Conservation (phyloP, 2,888 invertebrate species). For the Bugulina stolonifera region DNA sequence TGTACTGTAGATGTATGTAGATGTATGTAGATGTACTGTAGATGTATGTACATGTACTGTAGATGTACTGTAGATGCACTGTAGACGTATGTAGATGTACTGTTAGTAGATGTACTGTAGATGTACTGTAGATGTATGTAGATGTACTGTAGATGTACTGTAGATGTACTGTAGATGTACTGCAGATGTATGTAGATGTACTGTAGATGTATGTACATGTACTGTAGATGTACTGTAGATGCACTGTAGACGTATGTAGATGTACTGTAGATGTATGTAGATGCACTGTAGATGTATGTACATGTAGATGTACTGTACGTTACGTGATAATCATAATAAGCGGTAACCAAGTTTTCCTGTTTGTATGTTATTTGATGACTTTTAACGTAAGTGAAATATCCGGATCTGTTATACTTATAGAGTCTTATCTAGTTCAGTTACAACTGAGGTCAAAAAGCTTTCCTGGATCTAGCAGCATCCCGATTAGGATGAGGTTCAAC, state of each 20-base stretch:
- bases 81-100: neutral
- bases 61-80: neutral
- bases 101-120: neutral
- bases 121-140: neutral
- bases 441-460: too few species aligned
- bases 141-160: neutral
- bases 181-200: neutral
- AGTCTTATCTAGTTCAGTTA: too few species aligned
- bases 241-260: neutral
- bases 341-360: too few species aligned
- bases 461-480: too few species aligned
- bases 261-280: neutral
- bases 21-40: neutral
- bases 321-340: too few species aligned
- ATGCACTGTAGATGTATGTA: neutral
- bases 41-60: neutral
- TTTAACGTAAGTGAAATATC: too few species aligned
- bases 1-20: neutral
- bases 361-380: too few species aligned
- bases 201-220: neutral
- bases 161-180: neutral
- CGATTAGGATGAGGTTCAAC: too few species aligned
- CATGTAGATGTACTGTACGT: neutral
- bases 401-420: too few species aligned
- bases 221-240: neutral